Evolutionary conservation across 2,113 vertebrate species (phyloP).

Genomic region (Paedocypris sp.): DNA sequence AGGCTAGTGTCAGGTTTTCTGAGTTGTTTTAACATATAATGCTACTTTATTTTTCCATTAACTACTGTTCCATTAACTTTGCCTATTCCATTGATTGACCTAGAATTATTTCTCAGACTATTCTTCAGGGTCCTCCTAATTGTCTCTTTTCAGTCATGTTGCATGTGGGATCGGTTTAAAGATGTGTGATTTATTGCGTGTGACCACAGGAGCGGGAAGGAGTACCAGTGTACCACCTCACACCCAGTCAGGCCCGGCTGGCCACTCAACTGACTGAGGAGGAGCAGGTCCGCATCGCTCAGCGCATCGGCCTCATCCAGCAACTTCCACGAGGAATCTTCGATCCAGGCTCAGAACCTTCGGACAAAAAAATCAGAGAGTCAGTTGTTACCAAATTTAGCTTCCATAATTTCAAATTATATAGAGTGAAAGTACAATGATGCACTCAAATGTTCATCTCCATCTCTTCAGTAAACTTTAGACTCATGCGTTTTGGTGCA

Average conservation of each 20-base stretch:
- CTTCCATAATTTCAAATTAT: no score
- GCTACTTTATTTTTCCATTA: no score
- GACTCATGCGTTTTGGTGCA: no score
- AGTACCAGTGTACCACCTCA: slow-evolving; percentile 57
- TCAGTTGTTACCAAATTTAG: no score
- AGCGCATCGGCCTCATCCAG: slow-evolving; percentile 62
- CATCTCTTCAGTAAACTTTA: no score
- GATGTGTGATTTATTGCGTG: background rate
- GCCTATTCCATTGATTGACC: no score
- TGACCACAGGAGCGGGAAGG: slow-evolving; percentile 46
- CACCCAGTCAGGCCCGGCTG: slow-evolving; percentile 50
- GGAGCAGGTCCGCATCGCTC: slow-evolving; percentile 58
- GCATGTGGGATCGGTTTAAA: background rate
- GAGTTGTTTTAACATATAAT: no score
- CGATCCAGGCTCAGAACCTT: slow-evolving; percentile 45
- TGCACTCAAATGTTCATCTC: no score
- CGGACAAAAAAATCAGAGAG: slow-evolving; percentile 59
- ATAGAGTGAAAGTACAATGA: no score
- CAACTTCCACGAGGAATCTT: slow-evolving; percentile 60
- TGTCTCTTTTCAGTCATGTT: background rate
- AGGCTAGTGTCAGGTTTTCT: no score
- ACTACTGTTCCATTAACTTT: no score
- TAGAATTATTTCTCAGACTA: no score
- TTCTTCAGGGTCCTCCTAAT: background rate
- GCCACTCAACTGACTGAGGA: slow-evolving; percentile 62